These are phyloP conservation scores for Microplitis demolitor DNA, from an alignment of 1,140 invertebrate genomes.

Conservation along the genomic window DNA sequence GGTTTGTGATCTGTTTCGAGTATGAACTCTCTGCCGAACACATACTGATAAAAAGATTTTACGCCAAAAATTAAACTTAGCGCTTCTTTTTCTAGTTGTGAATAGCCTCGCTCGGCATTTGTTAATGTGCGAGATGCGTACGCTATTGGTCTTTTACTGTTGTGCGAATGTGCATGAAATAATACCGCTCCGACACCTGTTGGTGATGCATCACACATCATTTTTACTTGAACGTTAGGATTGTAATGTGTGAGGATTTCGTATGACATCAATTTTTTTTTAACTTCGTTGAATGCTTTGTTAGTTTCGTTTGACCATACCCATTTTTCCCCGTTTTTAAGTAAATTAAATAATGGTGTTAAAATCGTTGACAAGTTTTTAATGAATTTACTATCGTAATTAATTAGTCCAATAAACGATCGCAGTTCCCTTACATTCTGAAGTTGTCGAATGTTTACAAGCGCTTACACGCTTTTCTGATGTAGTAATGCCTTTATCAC, in stretches of 20 bases:
- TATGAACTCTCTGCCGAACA: no score
- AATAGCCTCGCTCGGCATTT: neutral
- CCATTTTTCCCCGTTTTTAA: neutral
- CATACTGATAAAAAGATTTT: neutral
- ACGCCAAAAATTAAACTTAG: neutral
- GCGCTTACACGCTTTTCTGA: no score
- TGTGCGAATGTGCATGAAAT: neutral
- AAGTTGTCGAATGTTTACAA: no score
- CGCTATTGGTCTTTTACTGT: neutral
- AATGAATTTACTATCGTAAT: no score
- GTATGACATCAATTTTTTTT: neutral
- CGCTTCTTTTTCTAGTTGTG: slow-evolving; percentile 13
- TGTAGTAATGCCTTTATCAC: neutral
- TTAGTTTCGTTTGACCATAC: neutral
- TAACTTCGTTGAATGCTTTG: neutral
- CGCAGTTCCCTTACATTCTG: no score
- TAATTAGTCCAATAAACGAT: no score
- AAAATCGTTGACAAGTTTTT: no score
- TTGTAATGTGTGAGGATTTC: neutral
- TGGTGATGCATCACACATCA: neutral
- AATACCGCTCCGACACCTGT: neutral
- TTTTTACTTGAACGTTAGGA: neutral
- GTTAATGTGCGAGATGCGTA: neutral
- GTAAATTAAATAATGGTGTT: no score
- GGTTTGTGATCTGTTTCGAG: no score